Evolutionary conservation across 2,888 invertebrate species (phyloP).

Genomic region (Deilephila porcellus): DNA sequence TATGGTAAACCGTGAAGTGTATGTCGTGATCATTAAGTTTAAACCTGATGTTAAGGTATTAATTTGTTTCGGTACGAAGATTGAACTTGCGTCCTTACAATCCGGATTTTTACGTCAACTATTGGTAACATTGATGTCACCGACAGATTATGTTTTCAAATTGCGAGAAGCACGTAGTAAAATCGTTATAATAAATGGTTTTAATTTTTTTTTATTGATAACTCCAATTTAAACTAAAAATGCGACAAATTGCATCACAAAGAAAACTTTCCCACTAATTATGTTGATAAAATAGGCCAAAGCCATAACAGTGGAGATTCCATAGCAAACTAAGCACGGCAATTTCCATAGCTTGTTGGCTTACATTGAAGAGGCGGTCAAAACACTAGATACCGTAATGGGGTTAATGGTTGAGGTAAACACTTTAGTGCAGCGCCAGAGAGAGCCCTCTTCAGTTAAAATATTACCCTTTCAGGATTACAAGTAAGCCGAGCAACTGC

Average conservation of each 20-base stretch:
- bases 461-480: constrained; percentile 69
- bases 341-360: constrained; percentile 25
- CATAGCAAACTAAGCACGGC: neutral
- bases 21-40: too few relatives aligned
- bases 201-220: too few relatives aligned
- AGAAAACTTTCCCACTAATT: neutral
- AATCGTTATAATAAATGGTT: too few relatives aligned
- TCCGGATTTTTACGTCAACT: too few relatives aligned
- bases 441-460: constrained; percentile 60
- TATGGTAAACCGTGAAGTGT: too few relatives aligned
- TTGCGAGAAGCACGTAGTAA: too few relatives aligned
- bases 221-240: too few relatives aligned
- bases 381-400: constrained; percentile 57
- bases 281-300: neutral
- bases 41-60: too few relatives aligned
- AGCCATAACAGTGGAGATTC: neutral
- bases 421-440: constrained; percentile 60
- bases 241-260: neutral
- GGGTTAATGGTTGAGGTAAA: constrained; percentile 61
- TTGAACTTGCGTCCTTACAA: too few relatives aligned
- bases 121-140: too few relatives aligned
- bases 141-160: too few relatives aligned
- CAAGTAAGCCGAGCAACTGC: constrained; percentile 48
- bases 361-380: constrained; percentile 42
- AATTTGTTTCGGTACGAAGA: too few relatives aligned